Conservation (phyloP, 1,140 invertebrate genomes). For the Drosophila auraria region DNA sequence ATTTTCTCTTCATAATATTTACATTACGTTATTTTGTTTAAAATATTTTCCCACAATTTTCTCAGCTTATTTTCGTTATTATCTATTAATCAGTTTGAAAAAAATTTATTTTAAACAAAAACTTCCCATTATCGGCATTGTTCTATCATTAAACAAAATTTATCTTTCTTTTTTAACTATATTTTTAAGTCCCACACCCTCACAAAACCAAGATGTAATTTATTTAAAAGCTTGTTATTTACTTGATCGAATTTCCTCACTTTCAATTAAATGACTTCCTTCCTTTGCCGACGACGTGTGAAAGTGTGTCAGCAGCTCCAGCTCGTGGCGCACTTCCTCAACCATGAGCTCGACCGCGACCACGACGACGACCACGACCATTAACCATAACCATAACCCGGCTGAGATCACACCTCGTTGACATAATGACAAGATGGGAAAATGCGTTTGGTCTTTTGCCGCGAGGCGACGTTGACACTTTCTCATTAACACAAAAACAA, state of each 20-base stretch:
- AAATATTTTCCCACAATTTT: neutral
- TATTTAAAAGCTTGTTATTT: slow-evolving; percentile 16
- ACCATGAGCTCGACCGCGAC: neutral
- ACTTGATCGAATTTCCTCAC: slow-evolving; percentile 7
- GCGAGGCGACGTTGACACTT: slow-evolving; percentile 72
- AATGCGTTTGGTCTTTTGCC: slow-evolving; percentile 72
- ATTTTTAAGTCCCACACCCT: neutral
- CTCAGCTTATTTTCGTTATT: no score
- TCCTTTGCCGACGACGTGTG: slow-evolving; percentile 3
- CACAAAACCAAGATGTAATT: slow-evolving; percentile 24
- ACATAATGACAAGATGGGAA: slow-evolving; percentile 66
- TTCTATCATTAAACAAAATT: neutral
- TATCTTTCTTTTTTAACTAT: neutral
- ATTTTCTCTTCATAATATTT: neutral
- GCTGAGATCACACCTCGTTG: slow-evolving; percentile 55
- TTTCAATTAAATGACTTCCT: slow-evolving; percentile 41
- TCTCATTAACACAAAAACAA: slow-evolving; percentile 71
- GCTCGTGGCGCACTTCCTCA: slow-evolving; percentile 30
- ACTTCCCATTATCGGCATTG: neutral
- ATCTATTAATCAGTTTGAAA: no score
- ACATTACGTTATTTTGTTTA: neutral
- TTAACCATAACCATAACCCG: slow-evolving; percentile 27
- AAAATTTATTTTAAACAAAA: no score
- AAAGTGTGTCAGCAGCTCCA: slow-evolving; percentile 60
- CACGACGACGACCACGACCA: neutral